Base-by-base conservation (phyloP, 2,797 vertebrate species). In the Muraenolepis orangiensis region DNA sequence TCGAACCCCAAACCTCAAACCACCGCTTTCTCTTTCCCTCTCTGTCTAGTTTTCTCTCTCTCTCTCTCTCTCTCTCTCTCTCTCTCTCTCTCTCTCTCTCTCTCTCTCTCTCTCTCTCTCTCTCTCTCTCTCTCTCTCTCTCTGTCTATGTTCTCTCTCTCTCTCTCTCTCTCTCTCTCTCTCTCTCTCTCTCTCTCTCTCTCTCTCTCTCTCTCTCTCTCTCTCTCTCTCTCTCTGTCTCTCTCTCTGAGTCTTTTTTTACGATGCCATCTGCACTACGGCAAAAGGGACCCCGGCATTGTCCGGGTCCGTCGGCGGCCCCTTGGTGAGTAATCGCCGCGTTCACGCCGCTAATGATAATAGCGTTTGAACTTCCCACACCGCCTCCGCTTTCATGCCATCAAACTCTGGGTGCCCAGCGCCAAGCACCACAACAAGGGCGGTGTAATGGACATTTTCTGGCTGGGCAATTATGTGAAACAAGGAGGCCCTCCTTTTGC, bases 361-460 rank as follows among this genome's bases (percentile, higher is more conserved):
- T 92, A 88, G 86, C 89, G 90, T 92, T 91, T 91, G 86, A 92
- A 89, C 87, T 90, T 93, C 90, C 88, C 92, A 92, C 91, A 90
- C 78, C 80, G 82, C 14, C 76, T 89, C 87, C 80, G 90, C 87
- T 91, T 89, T 90, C 80, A 86, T 87, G 87, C 79, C 89, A 89
- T 89, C 85, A 90, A 91, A 82, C 88, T 87, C 29, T 42, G 13
- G 70, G 67, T 79, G 84, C 81, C 5, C 18, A 31, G 78, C 68
- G 90, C 91, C 92, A 92, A 93, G 82, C 80, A 91, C 92, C 80
- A 91, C 92, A 93, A 92, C 89, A 92, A 80, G 76, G n/a, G 40
- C 12, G 84, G 78, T 4, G 83, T 90, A 91, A 89, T 90, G 86
- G 89, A 89, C 86, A 82, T 91, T 92, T 91, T 90, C 88, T 90